Evolutionary conservation across 2,888 invertebrate species (phyloP).

Genomic region (Octodonta nipae): DNA sequence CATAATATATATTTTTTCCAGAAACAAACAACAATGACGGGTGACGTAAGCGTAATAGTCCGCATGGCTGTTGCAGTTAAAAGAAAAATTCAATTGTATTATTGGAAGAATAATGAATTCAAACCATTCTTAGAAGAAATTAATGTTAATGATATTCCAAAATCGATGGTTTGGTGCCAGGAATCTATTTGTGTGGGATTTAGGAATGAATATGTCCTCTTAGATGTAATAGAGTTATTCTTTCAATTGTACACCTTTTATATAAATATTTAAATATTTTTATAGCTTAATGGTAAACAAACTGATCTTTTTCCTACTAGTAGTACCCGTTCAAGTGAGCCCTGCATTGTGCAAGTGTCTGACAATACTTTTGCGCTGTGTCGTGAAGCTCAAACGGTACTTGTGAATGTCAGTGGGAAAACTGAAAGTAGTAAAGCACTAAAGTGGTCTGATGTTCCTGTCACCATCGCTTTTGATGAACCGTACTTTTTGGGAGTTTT

Average conservation of each 20-base stretch:
- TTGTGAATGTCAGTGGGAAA: constrained; percentile 63
- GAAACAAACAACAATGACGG: constrained; percentile 51
- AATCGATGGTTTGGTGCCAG: constrained; percentile 67
- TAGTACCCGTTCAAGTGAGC: constrained; percentile 63
- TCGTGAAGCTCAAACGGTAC: constrained; percentile 74
- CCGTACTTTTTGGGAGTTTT: constrained; percentile 82
- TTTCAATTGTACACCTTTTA: too few species aligned
- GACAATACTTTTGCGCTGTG: constrained; percentile 68
- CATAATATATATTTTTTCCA: too few species aligned
- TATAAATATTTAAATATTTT: constrained; percentile 16
- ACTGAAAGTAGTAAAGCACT: constrained; percentile 58
- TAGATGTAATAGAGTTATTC: constrained; percentile 15
- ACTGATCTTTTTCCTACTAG: constrained; percentile 79
- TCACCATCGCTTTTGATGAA: constrained; percentile 74
- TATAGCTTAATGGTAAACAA: constrained; percentile 43
- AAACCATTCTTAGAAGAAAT: constrained; percentile 60
- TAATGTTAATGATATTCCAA: constrained; percentile 65
- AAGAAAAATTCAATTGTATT: constrained; percentile 72
- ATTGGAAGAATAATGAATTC: constrained; percentile 77
- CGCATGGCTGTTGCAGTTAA: constrained; percentile 79
- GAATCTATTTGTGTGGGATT: constrained; percentile 80
- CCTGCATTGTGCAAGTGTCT: constrained; percentile 65
- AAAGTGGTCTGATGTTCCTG: constrained; percentile 68
- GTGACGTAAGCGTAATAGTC: constrained; percentile 62
- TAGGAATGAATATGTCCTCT: constrained; percentile 44